A percentile compares a stretch with the other conserved stretches of the same genome.
phyloP scores from a whole-genome alignment of 2,113 vertebrate genomes.

The Ceyx cyanopectus region DNA sequence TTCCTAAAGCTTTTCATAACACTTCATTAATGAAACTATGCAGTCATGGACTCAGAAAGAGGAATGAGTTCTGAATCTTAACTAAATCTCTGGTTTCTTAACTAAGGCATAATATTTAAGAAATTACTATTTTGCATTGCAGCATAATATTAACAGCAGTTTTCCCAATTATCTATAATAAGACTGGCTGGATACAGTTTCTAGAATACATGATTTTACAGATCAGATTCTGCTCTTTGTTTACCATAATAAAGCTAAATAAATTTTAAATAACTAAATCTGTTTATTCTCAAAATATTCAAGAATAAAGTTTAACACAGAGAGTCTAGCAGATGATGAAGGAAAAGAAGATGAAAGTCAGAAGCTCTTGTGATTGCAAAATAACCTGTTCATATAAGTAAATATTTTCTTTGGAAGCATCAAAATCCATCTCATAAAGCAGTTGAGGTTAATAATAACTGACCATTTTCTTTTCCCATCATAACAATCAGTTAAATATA shows the following conservation, averaged over 20 bases:
- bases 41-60: constrained; percentile 9
- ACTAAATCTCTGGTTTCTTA: background rate
- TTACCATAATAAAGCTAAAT: background rate
- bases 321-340: background rate
- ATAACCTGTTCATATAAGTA: background rate
- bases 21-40: constrained; percentile 9
- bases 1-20: constrained; percentile 14
- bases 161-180: background rate
- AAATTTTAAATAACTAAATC: background rate
- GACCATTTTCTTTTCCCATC: background rate
- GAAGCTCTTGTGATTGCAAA: constrained; percentile 1
- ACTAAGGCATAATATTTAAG: background rate
- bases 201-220: background rate
- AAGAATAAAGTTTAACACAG: background rate
- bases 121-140: background rate
- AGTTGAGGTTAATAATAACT: background rate
- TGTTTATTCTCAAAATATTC: background rate
- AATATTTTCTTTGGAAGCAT: constrained; percentile 16
- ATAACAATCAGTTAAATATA: background rate
- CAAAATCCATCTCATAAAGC: constrained; percentile 32
- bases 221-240: background rate
- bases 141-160: background rate
- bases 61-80: constrained; percentile 17
- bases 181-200: background rate
- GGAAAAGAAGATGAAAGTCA: background rate